These are phyloP conservation scores for Garrulus glandarius DNA, from an alignment of 2,797 vertebrate species.

Conservation along the genomic window DNA sequence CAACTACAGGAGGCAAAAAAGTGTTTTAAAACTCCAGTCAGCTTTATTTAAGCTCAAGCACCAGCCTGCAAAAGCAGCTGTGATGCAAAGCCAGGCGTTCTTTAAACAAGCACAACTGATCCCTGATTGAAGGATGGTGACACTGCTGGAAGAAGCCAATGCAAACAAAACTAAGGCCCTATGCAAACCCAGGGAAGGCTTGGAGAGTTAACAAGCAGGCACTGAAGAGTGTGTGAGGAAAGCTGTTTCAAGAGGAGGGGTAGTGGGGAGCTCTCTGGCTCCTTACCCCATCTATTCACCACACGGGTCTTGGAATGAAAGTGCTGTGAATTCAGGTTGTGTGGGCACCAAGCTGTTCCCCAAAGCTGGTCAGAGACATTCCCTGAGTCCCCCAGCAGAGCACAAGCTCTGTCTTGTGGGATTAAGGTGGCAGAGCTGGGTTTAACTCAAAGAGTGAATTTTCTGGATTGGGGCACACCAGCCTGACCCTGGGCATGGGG, in stretches of 20 bases:
- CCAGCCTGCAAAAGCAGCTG: not conserved
- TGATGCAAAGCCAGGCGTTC: not conserved
- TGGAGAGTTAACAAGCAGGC: rapidly evolving
- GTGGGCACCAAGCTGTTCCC: not conserved
- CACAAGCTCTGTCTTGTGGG: rapidly evolving
- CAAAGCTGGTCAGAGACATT: not conserved
- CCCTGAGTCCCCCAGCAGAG: rapidly evolving
- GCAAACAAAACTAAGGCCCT: not conserved
- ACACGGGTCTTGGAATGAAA: not conserved
- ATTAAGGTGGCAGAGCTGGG: not conserved
- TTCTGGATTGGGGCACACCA: not conserved
- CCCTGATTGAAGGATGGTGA: not conserved
- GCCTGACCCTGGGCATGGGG: rapidly evolving
- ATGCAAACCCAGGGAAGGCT: not conserved
- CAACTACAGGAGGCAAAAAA: not conserved
- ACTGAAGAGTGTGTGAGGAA: not conserved
- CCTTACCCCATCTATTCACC: not conserved
- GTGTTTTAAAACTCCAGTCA: not conserved
- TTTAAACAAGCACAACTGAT: not conserved
- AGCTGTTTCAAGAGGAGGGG: not conserved
- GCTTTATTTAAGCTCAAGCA: conserved; percentile 14
- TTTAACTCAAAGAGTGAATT: not conserved
- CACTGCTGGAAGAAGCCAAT: not conserved
- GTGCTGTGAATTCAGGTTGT: not conserved
- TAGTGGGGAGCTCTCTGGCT: not conserved